Conservation (phyloP, 2,888 invertebrate species). For the Pilophorus perplexus region DNA sequence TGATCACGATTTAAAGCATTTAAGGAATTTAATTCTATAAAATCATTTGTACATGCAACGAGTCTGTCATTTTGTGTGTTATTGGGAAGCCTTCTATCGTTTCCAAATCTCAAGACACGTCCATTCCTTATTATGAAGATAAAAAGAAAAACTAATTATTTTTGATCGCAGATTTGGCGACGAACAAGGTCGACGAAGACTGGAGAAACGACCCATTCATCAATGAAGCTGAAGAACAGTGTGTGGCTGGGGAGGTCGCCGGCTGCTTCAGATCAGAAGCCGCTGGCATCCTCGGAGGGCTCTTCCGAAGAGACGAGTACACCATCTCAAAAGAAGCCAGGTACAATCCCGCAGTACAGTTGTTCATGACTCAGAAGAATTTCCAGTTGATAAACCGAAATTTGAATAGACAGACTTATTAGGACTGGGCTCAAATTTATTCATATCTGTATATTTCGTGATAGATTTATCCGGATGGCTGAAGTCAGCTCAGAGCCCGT, state of each 20-base stretch:
- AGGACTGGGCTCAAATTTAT: no score
- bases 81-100: no score
- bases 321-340: conserved; percentile 69
- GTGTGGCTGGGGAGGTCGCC: conserved; percentile 75
- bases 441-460: neutral
- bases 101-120: no score
- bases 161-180: conserved; percentile 5
- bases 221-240: conserved; percentile 65
- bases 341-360: no score
- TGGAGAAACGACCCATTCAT: conserved; percentile 30
- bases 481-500: conserved; percentile 22
- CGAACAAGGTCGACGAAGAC: conserved; percentile 23
- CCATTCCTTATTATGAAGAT: no score
- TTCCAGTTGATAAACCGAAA: no score
- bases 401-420: no score
- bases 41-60: no score
- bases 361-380: no score
- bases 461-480: conserved; percentile 25
- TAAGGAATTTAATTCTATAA: no score
- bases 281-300: conserved; percentile 70
- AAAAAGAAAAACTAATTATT: neutral
- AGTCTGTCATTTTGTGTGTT: no score
- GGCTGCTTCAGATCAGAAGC: conserved; percentile 84
- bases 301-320: conserved; percentile 63
- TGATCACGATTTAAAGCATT: no score